A percentile compares a stretch with the other conserved stretches of the same genome.
Evolutionary conservation across 1,140 invertebrate genomes (phyloP).

Genomic region (Drosophila miranda): DNA sequence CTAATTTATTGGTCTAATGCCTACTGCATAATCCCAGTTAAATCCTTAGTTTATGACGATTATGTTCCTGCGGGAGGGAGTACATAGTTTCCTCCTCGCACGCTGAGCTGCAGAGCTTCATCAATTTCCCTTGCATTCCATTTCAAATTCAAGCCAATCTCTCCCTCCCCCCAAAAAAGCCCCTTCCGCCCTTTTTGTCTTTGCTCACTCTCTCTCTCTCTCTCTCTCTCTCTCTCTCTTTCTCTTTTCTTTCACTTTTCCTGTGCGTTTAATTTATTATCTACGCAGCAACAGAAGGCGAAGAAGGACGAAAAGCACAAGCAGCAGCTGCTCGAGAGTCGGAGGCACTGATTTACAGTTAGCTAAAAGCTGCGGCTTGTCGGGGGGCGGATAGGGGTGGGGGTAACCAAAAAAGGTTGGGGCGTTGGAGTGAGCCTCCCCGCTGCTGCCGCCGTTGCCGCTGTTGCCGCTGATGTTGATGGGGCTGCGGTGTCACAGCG

Average conservation of each 20-base stretch:
- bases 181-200: slow-evolving; percentile 4
- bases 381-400: not conserved
- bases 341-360: slow-evolving; percentile 72
- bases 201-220: not conserved
- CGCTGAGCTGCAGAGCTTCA: slow-evolving; percentile 1
- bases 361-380: slow-evolving; percentile 54
- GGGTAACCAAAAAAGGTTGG: not conserved
- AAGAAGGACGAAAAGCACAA: slow-evolving; percentile 5
- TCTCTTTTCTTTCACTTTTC: slow-evolving; percentile 20
- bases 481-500: slow-evolving; percentile 66
- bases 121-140: slow-evolving; percentile 17
- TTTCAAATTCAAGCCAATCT: slow-evolving; percentile 28
- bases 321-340: slow-evolving; percentile 67
- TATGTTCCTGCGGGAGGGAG: too few species aligned
- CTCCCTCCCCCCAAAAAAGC: not conserved
- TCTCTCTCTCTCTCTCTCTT: not conserved
- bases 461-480: slow-evolving; percentile 30
- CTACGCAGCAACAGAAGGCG: slow-evolving; percentile 35
- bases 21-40: too few species aligned
- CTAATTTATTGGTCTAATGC: too few species aligned
- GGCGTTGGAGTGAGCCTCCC: not conserved
- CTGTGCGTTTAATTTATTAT: slow-evolving; percentile 79
- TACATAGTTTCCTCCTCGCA: not conserved
- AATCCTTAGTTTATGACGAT: too few species aligned
- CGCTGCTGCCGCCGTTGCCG: too few species aligned